These are phyloP conservation scores for Albula goreensis DNA, from an alignment of 2,113 vertebrate genomes.

Conservation along the genomic window DNA sequence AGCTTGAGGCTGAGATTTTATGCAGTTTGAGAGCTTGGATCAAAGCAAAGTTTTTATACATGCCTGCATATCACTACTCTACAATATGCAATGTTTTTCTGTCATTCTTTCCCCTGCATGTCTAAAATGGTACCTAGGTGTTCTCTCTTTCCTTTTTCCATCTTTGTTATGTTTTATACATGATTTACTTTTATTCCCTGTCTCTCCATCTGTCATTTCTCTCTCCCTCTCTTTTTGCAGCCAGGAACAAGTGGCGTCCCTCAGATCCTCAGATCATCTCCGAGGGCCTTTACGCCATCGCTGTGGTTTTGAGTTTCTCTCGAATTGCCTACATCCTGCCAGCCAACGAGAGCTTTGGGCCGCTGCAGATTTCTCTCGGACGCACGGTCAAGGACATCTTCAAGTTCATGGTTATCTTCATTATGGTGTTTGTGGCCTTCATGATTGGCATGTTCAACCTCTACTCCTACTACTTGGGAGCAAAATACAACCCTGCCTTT, in stretches of 20 bases:
- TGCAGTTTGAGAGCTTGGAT: too few species aligned
- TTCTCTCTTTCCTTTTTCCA: too few species aligned
- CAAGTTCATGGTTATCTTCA: slow-evolving; percentile 99
- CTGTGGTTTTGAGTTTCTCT: slow-evolving; percentile 96
- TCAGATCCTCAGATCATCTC: slow-evolving; percentile 98
- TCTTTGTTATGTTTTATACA: too few species aligned
- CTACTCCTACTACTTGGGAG: slow-evolving; percentile 97
- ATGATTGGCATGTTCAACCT: slow-evolving; percentile 99
- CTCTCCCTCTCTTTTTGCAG: slow-evolving; percentile 67
- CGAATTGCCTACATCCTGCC: slow-evolving; percentile 97
- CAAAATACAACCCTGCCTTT: slow-evolving; percentile 96
- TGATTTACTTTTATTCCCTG: neutral
- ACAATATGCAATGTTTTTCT: too few species aligned
- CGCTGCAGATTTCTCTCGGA: slow-evolving; percentile 94
- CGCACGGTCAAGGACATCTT: slow-evolving; percentile 98
- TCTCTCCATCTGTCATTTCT: slow-evolving; percentile 13
- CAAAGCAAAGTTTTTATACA: too few species aligned
- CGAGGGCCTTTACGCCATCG: slow-evolving; percentile 93
- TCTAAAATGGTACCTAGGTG: too few species aligned
- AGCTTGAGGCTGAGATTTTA: too few species aligned
- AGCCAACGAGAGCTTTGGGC: slow-evolving; percentile 96
- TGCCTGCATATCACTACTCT: too few species aligned
- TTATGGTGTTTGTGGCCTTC: slow-evolving; percentile 98
- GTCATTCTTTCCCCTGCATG: too few species aligned
- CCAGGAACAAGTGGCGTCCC: slow-evolving; percentile 96